Conservation (phyloP, 2,113 vertebrate species). For the Chiloscyllium plagiosum region DNA sequence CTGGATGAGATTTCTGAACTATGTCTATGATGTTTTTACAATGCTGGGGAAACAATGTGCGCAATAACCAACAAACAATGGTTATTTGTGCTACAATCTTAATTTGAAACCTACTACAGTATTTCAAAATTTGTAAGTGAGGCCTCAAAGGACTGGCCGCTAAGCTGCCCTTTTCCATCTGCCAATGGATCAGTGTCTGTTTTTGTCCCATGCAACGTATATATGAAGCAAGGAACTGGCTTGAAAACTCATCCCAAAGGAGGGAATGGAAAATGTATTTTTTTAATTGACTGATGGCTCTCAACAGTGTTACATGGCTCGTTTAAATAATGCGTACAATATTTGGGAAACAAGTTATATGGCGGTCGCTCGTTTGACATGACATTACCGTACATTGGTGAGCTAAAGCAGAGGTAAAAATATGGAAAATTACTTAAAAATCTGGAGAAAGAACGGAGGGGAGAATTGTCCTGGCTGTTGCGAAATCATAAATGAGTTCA, state of each 20-base stretch:
- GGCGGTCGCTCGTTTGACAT: neutral
- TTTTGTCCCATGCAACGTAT: neutral
- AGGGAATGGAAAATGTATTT: neutral
- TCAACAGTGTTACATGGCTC: neutral
- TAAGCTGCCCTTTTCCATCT: conserved; percentile 18
- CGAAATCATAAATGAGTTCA: neutral
- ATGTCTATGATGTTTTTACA: neutral
- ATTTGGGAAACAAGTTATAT: neutral
- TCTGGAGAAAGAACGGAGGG: neutral
- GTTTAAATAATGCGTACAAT: neutral
- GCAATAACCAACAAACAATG: neutral
- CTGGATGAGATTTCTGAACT: neutral
- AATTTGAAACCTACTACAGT: neutral
- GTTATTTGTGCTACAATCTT: conserved; percentile 23
- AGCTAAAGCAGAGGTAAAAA: neutral
- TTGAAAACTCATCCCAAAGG: conserved; percentile 9
- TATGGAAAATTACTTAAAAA: neutral
- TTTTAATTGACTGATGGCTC: neutral
- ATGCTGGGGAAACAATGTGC: neutral
- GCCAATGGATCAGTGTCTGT: neutral
- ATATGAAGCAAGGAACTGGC: neutral
- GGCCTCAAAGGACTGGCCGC: neutral
- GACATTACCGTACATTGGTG: neutral
- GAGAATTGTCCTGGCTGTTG: neutral
- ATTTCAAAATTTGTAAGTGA: conserved; percentile 15